These are phyloP conservation scores for Poeciliopsis presidionis DNA, from an alignment of 2,797 vertebrate genomes.

Conservation along the genomic window DNA sequence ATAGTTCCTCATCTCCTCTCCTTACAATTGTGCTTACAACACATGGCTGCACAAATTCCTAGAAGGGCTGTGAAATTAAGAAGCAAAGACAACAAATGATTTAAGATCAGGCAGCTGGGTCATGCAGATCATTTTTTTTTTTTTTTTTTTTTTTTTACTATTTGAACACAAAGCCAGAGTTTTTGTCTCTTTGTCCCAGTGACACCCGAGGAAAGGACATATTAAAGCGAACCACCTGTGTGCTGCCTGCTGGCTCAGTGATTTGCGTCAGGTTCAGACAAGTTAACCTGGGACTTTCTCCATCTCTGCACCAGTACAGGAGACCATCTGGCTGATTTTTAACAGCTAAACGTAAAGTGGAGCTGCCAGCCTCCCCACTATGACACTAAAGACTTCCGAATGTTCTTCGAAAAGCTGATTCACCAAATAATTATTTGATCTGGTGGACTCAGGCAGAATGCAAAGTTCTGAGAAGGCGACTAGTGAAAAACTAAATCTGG, in stretches of 20 bases:
- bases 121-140: slow-evolving; percentile 13
- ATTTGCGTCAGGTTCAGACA: slow-evolving; percentile 49
- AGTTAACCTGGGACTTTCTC: slow-evolving; percentile 62
- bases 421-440: neutral
- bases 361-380: slow-evolving; percentile 34
- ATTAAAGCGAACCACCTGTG: slow-evolving; percentile 52
- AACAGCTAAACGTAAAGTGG: slow-evolving; percentile 47
- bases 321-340: slow-evolving; percentile 49
- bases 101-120: neutral
- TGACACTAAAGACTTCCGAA: slow-evolving; percentile 23
- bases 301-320: slow-evolving; percentile 38
- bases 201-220: slow-evolving; percentile 12
- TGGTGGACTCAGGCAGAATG: neutral
- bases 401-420: slow-evolving; percentile 20
- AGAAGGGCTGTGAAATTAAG: neutral
- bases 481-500: neutral
- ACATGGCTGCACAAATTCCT: neutral
- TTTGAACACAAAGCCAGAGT: slow-evolving; percentile 17
- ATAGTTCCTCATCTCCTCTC: neutral
- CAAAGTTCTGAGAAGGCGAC: neutral
- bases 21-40: neutral
- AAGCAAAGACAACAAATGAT: neutral
- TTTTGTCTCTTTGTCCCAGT: neutral
- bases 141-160: neutral
- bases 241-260: slow-evolving; percentile 40